Percentiles rank a stretch among this genome's conserved stretches.
Evolutionary conservation across 2,888 invertebrate species (phyloP).

Genomic region (Meta bourneti): DNA sequence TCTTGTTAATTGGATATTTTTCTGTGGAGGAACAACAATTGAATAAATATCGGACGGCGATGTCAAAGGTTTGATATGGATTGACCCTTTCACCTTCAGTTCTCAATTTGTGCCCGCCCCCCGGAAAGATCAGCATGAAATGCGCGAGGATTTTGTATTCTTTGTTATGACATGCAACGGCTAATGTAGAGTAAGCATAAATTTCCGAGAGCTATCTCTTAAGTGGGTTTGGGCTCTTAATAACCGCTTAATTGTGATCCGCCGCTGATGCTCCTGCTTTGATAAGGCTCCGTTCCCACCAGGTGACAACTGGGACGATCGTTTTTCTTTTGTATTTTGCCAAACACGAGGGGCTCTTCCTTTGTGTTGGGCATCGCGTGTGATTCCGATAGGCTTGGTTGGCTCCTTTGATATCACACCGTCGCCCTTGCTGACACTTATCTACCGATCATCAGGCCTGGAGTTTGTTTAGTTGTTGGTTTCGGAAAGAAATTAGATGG

Average conservation of each 20-base stretch:
- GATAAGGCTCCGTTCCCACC: constrained; percentile 68
- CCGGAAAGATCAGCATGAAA: constrained; percentile 8
- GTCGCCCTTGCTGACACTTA: constrained; percentile 31
- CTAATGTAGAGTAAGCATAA: constrained; percentile 72
- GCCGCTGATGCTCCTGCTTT: constrained; percentile 30
- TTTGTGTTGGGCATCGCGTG: constrained; percentile 64
- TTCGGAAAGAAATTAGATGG: constrained; percentile 51
- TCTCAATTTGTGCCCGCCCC: constrained; percentile 18
- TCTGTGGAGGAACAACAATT: too few relatives aligned
- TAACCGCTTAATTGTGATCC: constrained; percentile 71
- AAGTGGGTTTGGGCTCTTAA: constrained; percentile 65
- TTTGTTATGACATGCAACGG: constrained; percentile 62
- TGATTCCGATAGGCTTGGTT: constrained; percentile 54
- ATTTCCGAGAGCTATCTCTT: constrained; percentile 59
- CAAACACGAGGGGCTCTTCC: constrained; percentile 3
- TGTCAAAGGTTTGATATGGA: too few relatives aligned
- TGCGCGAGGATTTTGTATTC: constrained; percentile 53
- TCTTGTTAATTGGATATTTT: too few relatives aligned
- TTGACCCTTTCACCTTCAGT: not conserved
- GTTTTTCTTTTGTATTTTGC: constrained; percentile 32
- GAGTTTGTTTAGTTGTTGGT: constrained; percentile 41
- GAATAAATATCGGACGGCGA: too few relatives aligned
- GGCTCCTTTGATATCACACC: constrained; percentile 58
- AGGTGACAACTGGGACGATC: constrained; percentile 61
- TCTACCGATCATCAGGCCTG: constrained; percentile 24